Evolutionary conservation across 2,888 invertebrate species (phyloP), one percentile per base, ranked within the genome.

Genomic region (Drosophila putrida): DNA sequence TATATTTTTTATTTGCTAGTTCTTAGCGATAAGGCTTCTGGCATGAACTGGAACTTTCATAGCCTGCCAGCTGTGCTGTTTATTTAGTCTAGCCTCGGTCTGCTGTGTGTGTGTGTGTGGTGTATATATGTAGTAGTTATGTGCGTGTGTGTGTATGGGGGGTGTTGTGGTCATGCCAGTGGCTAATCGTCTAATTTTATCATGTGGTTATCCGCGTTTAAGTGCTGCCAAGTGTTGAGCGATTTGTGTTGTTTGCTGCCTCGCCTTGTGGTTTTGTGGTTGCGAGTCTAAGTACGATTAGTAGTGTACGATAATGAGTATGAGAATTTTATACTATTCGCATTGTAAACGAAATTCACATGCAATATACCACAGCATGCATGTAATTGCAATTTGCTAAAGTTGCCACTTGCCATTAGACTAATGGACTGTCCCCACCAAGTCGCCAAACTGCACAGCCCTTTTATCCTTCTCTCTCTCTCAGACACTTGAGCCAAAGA

Each of bases 151-250:
- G 36, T 51, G 41, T 64, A 46, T 59, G 50, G 39, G 71, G 41
- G 46, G 36, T 54, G 50, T 36, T 67, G 43, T 53, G 53, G 71
- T 41, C 62, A 68, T 66, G 47, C 66, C 69, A 69, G 64, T 73
- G 71, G 89, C 75, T 85, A 85, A 85, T 88, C 87, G 83, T 83
- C 74, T 82, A 85, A 80, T 86, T 85, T 88, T 85, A 88, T 86
- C 84, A 80, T 86, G 86, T 83, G 86, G 88, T 83, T 85, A 86
- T 80, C 66, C 74, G 68, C 80, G 82, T 71, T 83, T 83, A 88
- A 83, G 88, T 88, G 88, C 82, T 80, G 53, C 65, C 58, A 85
- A 83, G 83, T 83, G 83, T 68, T 79, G 88, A 83, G 53, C 80
- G 88, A 83, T 83, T 83, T 83, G 83, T 83, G 38, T 73, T 59